Conservation (phyloP, 2,113 vertebrate genomes). For the Semnopithecus entellus region DNA sequence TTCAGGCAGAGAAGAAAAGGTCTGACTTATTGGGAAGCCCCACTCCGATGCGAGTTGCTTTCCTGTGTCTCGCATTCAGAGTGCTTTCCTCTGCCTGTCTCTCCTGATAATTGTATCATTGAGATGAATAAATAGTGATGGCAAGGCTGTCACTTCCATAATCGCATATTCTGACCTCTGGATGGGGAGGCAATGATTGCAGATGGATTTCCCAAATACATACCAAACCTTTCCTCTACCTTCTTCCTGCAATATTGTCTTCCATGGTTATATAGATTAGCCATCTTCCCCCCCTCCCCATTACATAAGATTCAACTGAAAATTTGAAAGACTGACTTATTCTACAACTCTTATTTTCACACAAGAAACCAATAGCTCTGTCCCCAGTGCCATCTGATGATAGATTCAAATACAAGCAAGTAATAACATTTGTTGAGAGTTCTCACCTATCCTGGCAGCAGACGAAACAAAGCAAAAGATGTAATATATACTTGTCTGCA, state of each 20-base stretch:
- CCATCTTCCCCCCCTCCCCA: neutral
- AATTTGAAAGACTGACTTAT: neutral
- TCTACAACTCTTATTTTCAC: neutral
- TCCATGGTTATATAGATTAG: neutral
- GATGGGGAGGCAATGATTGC: neutral
- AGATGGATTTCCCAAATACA: neutral
- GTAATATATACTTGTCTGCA: neutral
- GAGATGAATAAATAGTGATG: conserved; percentile 63
- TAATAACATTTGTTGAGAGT: neutral
- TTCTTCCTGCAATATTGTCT: neutral
- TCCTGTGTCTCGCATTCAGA: conserved; percentile 14
- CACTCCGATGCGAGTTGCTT: conserved; percentile 51
- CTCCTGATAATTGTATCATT: conserved; percentile 50
- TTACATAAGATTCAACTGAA: conserved; percentile 7
- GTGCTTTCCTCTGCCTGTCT: conserved; percentile 66
- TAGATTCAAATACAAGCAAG: neutral
- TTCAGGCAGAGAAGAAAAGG: neutral
- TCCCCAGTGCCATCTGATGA: neutral
- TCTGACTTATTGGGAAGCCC: conserved; percentile 28
- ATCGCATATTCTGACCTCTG: conserved; percentile 72
- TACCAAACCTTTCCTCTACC: neutral
- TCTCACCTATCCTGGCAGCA: neutral
- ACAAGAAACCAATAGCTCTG: neutral
- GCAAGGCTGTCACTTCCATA: conserved; percentile 69
- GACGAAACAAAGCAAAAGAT: neutral